phyloP scores from a whole-genome alignment of 2,888 invertebrate genomes.

The Tetramorium bicarinatum region DNA sequence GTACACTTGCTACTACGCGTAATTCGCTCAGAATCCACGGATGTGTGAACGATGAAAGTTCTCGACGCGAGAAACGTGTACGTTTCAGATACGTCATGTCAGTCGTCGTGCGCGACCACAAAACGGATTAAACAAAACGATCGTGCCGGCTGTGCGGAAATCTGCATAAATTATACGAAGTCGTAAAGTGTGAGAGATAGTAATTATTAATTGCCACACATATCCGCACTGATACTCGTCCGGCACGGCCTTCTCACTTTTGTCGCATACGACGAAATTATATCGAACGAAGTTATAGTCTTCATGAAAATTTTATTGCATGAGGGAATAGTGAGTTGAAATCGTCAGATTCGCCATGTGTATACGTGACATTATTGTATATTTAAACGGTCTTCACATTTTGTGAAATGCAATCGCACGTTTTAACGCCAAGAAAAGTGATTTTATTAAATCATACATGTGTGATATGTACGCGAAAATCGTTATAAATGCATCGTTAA shows the following conservation, averaged over 20 bases:
- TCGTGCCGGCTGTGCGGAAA: not conserved
- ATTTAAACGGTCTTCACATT: not conserved
- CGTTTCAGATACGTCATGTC: slow-evolving; percentile 20
- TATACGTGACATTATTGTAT: not conserved
- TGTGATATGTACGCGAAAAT: not conserved
- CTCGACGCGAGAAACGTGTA: not conserved
- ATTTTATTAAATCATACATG: not conserved
- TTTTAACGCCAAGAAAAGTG: not conserved
- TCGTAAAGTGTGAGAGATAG: not conserved
- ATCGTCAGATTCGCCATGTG: not conserved
- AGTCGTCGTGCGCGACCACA: not conserved
- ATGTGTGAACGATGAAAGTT: slow-evolving; percentile 23
- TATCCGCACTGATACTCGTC: not conserved
- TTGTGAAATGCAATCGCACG: not conserved
- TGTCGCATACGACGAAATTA: not conserved
- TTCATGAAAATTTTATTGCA: not conserved
- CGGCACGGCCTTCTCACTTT: not conserved
- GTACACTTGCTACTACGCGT: not conserved
- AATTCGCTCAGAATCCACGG: not conserved
- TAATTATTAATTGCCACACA: not conserved
- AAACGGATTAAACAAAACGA: slow-evolving; percentile 18
- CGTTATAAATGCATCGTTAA: not conserved
- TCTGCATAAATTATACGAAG: not conserved
- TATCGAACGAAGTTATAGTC: not conserved
- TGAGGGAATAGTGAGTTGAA: not conserved